Evolutionary conservation across 2,113 vertebrate species (phyloP).

Genomic region (Mesoclemmys tuberculata): DNA sequence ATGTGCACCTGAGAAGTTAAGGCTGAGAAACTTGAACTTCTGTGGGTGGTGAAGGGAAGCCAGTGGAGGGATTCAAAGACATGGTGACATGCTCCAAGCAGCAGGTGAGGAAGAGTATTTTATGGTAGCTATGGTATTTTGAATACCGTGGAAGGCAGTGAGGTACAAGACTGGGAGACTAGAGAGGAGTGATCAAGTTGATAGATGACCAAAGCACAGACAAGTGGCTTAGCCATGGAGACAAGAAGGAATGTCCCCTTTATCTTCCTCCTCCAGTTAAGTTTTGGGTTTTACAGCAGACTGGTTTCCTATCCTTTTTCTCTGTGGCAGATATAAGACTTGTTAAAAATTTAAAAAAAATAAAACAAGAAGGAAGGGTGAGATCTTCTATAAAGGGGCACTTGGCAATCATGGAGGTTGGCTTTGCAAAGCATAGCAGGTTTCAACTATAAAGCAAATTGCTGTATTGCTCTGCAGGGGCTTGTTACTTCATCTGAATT

Average conservation of each 20-base stretch:
- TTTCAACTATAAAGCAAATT: slow-evolving; percentile 14
- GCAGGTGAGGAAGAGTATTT: background rate
- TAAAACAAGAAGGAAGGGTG: background rate
- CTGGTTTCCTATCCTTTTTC: background rate
- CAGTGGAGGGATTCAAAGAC: background rate
- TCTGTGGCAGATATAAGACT: background rate
- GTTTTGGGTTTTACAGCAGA: background rate
- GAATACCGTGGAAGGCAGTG: background rate
- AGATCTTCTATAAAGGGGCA: background rate
- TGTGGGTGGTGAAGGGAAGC: background rate
- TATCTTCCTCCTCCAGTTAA: background rate
- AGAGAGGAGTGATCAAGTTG: background rate
- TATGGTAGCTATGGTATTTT: background rate
- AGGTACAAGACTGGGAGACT: background rate
- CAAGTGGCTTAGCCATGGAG: background rate
- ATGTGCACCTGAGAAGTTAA: background rate
- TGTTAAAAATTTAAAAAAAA: background rate
- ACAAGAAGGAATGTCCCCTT: background rate
- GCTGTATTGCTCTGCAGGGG: slow-evolving; percentile 18
- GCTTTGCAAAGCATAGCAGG: background rate
- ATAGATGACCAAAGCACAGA: background rate
- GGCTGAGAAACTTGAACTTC: background rate
- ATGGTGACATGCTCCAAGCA: background rate
- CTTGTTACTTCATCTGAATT: slow-evolving; percentile 44
- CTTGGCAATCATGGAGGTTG: background rate